Base-by-base conservation (phyloP, 2,797 vertebrate genomes). In the Trachurus trachurus region DNA sequence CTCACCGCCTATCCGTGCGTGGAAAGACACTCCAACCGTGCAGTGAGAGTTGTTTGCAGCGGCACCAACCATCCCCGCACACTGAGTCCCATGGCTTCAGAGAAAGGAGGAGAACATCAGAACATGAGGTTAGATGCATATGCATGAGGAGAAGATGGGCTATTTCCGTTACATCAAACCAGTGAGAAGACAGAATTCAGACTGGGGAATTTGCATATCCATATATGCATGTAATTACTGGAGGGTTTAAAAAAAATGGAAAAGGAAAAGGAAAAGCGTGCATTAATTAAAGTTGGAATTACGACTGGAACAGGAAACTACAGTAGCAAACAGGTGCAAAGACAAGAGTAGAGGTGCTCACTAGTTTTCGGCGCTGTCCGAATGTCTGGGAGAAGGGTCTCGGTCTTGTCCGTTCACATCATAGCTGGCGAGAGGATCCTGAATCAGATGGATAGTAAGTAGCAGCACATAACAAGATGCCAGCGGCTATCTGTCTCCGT, bases 1-100 rank as follows among this genome's bases (percentile, higher is more conserved):
- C 96, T 87, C 94, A 98, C 98, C 98, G 89, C 98, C 98, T 31
- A 99, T 98, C 89, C 88, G 96, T 86, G 98, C 96, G 40, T 95
- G 96, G 92, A 97, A 99, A 76, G 98, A 96, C 44, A 98, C 96
- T 89, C 98, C 98, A 1, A 98, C 95, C 7, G 95, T 96, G 93
- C 98, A 99, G 22, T 92, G 93, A n/a, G 97, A 97, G 94, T 97
- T 97, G 94, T 98, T 98, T 88, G 97, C 97, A 21, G 96, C 94
- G 2, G 97, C 97, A 71, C 96, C 97, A 87, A 99, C 96, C 89
- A 97, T 96, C 87, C 97, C 98, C 68, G 98, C 98, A 91, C 98
- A 99, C 91, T 95, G 96, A 39, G 98, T 99, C 92, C 98, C 98
- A 59, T 99, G 98, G 94, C 98, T 99, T 93, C 68, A 80, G 83